Evolutionary conservation across 2,888 invertebrate genomes (phyloP), one percentile per base, ranked within the genome.

Genomic region (Rugalucina vietnamica): DNA sequence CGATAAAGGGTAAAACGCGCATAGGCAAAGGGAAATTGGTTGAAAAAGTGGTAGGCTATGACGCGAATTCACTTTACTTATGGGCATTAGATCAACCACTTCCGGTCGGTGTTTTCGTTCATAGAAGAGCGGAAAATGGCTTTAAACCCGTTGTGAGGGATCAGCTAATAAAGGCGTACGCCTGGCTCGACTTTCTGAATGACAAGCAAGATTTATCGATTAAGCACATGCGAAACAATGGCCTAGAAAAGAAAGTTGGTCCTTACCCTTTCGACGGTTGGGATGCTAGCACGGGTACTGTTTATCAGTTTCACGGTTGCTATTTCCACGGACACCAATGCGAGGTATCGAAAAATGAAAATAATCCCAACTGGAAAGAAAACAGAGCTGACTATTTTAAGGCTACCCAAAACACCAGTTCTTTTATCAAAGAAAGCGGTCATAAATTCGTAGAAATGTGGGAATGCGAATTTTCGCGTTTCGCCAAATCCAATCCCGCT

Each of bases 21-120:
- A 12, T 1, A 54, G 69, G 81, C 5, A 37, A 79, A 36, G 65
- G 37, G 12, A 77, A 37, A 18, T 54, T 0, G 73, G 82, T 80
- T 65, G 21, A 65, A 50, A 79, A 79, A 24, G 76, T 86, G 4
- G 50, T 81, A 14, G 83, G 86, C 1, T 86, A 71, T 73, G 86
- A 86, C 43, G 80, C 78, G 14, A 84, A 83, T 76, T 76, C 83
- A 8, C 75, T 86, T 1, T 86, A 86, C 60, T 50, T 84, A 12
- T 79, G 69, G 39, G 60, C 65, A 3, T 76, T 86, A 10, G 82
- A 75, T 10, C 74, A 82, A 69, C 24, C 37, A 34, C 76, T 86
- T 80, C 80, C 83, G 5, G 73, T 39, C 1, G 81, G 86, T 10
- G 54, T 73, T n/a, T 81, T 77, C 50, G 77, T 86, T 10, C 37